A percentile compares a stretch with the other conserved stretches of the same genome.
phyloP scores from a whole-genome alignment of 2,888 invertebrate genomes.

The Ferdinandea cuprea region DNA sequence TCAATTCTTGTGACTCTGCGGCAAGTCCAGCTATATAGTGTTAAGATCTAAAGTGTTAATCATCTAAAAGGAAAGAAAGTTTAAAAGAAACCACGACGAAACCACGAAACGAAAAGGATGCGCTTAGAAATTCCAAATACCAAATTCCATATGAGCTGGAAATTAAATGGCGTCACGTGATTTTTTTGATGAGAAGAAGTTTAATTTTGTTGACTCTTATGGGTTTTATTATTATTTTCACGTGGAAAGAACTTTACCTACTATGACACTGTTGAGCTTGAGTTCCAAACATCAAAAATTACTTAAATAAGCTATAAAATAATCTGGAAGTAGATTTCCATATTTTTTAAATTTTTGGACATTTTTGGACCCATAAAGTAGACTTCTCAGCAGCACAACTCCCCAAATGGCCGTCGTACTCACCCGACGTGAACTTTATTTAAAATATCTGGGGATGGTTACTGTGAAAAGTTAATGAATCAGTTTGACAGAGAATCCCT shows the following conservation, averaged over 20 bases:
- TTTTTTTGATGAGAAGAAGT: slow-evolving; percentile 15
- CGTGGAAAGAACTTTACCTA: not conserved
- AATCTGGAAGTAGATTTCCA: too few relatives aligned
- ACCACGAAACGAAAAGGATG: not conserved
- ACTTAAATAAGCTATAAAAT: too few relatives aligned
- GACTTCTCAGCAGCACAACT: too few relatives aligned
- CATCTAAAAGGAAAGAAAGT: not conserved
- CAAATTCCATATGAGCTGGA: slow-evolving; percentile 17
- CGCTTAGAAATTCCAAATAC: too few relatives aligned
- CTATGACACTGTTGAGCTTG: too few relatives aligned
- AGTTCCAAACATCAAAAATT: too few relatives aligned
- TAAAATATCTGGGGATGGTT: slow-evolving; percentile 45
- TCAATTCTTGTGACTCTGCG: too few relatives aligned
- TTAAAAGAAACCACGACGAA: not conserved
- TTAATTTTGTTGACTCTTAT: slow-evolving; percentile 10
- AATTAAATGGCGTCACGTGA: slow-evolving; percentile 1
- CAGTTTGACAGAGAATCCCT: slow-evolving; percentile 38
- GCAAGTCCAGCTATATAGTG: not conserved
- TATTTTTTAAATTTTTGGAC: too few relatives aligned
- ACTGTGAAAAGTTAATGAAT: slow-evolving; percentile 38
- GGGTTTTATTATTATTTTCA: slow-evolving; percentile 26
- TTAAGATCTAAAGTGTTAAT: not conserved
- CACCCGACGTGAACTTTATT: too few relatives aligned
- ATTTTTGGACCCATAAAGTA: too few relatives aligned
- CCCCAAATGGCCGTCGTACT: too few relatives aligned